A percentile compares a stretch with the other conserved stretches of the same genome.
Conservation (phyloP, 2,888 invertebrate genomes). For the Pyralis farinalis region DNA sequence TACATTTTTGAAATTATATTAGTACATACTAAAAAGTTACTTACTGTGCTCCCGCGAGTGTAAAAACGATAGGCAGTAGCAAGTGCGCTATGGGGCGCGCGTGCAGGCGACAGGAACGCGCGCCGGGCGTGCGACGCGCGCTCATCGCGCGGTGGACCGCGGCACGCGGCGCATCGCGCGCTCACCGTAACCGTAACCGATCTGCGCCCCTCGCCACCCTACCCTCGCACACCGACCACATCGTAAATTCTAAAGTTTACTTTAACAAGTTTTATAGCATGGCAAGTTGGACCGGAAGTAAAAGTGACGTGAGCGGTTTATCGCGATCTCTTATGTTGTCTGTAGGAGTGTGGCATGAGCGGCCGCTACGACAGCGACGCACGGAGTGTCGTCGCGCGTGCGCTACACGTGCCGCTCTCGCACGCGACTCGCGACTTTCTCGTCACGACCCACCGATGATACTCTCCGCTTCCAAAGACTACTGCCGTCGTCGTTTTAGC, state of each 20-base stretch:
- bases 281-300: conserved; percentile 7
- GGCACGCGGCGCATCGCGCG: conserved; percentile 55
- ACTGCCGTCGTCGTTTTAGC: not conserved
- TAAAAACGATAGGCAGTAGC: conserved; percentile 40
- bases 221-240: conserved; percentile 18
- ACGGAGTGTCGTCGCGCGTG: conserved; percentile 74
- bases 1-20: too few species aligned
- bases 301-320: conserved; percentile 18
- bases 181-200: conserved; percentile 40
- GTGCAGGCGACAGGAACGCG: conserved; percentile 38
- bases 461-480: conserved; percentile 17
- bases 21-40: conserved; percentile 35
- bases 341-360: conserved; percentile 45
- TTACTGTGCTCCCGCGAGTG: conserved; percentile 57
- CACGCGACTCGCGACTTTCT: conserved; percentile 27
- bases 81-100: conserved; percentile 33
- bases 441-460: conserved; percentile 28
- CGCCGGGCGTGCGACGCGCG: conserved; percentile 55
- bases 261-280: conserved; percentile 9
- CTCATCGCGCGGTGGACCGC: conserved; percentile 65
- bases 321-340: conserved; percentile 35
- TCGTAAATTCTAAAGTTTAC: conserved; percentile 7
- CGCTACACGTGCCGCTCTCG: conserved; percentile 41
- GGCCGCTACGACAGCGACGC: conserved; percentile 52
- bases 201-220: conserved; percentile 21